phyloP scores from a whole-genome alignment of 2,888 invertebrate genomes.

The Melitaea athalia region DNA sequence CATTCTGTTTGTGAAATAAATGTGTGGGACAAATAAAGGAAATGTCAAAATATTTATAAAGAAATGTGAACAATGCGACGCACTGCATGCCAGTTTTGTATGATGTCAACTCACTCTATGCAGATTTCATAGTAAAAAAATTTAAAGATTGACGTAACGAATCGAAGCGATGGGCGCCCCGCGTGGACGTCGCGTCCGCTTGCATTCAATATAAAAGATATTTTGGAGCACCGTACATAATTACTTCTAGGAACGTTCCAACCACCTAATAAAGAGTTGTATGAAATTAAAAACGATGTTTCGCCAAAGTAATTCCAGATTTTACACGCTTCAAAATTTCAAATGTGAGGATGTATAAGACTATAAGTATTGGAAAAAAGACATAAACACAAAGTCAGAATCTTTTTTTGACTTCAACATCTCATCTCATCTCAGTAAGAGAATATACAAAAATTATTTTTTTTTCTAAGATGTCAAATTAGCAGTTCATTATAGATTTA shows the following conservation, averaged over 20 bases:
- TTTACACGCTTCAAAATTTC: conserved; percentile 55
- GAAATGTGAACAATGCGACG: conserved; percentile 74
- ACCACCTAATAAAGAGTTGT: conserved; percentile 73
- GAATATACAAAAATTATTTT: neutral
- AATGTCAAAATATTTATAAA: conserved; percentile 83
- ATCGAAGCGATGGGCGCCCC: conserved; percentile 72
- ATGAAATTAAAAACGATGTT: conserved; percentile 59
- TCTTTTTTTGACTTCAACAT: neutral
- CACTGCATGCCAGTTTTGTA: conserved; percentile 72
- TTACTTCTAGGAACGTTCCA: conserved; percentile 73
- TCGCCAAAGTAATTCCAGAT: conserved; percentile 53
- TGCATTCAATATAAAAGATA: conserved; percentile 65
- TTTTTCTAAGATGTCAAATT: no score
- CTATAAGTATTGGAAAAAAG: conserved; percentile 24
- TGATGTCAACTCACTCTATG: conserved; percentile 79
- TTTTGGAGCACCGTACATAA: conserved; percentile 75
- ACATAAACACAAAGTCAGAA: neutral
- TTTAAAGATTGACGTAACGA: conserved; percentile 79
- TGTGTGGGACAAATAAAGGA: conserved; percentile 73
- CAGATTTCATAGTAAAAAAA: conserved; percentile 74
- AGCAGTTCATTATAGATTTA: no score
- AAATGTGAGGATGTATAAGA: conserved; percentile 40
- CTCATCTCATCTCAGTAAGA: neutral
- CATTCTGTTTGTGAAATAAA: conserved; percentile 74
- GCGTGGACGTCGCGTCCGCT: conserved; percentile 56